Percentiles rank a stretch among this genome's conserved stretches.
These are phyloP conservation scores for Hybognathus amarus DNA, from an alignment of 2,797 vertebrate genomes.

Conservation along the genomic window DNA sequence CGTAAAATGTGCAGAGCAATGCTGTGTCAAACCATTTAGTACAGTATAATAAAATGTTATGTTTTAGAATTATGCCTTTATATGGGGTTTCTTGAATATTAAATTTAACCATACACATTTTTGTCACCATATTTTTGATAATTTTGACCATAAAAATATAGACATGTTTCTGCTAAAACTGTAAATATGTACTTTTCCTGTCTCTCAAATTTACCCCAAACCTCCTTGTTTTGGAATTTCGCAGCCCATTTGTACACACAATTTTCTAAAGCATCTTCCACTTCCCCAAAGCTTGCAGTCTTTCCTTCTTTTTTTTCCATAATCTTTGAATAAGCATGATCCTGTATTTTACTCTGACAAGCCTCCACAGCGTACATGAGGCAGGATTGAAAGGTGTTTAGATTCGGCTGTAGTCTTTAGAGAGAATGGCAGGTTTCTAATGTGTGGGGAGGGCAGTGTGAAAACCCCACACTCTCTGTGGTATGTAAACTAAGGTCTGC, in stretches of 20 bases:
- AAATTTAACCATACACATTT: not conserved
- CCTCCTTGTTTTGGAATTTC: not conserved
- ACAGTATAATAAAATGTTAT: not conserved
- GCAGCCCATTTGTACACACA: not conserved
- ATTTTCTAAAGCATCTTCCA: not conserved
- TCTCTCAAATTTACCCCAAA: not conserved
- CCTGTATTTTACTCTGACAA: not conserved
- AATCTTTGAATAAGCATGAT: not conserved
- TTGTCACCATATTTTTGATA: not conserved
- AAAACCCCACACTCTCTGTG: conserved; percentile 4
- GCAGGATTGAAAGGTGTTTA: conserved; percentile 5
- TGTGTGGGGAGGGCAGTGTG: conserved; percentile 15
- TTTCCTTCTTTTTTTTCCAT: not conserved
- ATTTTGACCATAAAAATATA: not conserved
- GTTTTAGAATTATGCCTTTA: not conserved
- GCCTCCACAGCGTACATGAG: not conserved
- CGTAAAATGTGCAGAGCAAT: not conserved
- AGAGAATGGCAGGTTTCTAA: not conserved
- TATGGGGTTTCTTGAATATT: not conserved
- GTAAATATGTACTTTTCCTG: not conserved
- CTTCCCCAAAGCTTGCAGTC: not conserved
- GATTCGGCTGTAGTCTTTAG: conserved; percentile 7
- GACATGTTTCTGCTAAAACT: not conserved
- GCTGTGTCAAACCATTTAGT: not conserved
- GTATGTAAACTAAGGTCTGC: not conserved